Conservation (phyloP, 2,888 invertebrate species). For the Nomada hirtipes region DNA sequence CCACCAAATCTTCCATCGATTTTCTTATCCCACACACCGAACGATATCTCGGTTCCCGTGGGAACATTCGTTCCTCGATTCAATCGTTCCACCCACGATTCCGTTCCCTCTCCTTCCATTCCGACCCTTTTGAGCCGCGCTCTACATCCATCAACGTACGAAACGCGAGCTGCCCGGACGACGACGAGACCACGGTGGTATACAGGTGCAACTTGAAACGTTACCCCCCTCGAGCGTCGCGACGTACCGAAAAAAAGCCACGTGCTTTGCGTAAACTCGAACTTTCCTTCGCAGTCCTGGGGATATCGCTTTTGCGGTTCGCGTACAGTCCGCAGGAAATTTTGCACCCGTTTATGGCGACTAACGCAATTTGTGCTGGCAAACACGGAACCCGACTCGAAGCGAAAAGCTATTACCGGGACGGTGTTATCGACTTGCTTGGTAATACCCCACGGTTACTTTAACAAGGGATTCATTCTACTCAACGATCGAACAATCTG, state of each 20-base stretch:
- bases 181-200: no score
- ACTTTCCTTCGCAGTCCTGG: neutral
- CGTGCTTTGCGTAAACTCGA: neutral
- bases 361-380: neutral
- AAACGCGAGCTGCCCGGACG: no score
- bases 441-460: slow-evolving; percentile 19
- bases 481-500: slow-evolving; percentile 1
- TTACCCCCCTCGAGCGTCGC: no score
- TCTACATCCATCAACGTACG: no score
- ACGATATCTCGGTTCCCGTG: no score
- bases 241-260: neutral
- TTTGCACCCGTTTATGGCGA: neutral
- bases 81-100: no score
- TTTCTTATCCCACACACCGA: neutral
- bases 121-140: no score
- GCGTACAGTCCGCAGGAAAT: neutral
- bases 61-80: no score
- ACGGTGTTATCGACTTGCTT: neutral
- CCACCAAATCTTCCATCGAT: slow-evolving; percentile 4
- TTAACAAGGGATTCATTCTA: slow-evolving; percentile 11
- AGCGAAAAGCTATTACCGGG: slow-evolving; percentile 12
- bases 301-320: slow-evolving; percentile 3
- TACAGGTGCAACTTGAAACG: no score
- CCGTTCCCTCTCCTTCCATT: no score
- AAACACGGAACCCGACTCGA: slow-evolving; percentile 3